phyloP scores from a whole-genome alignment of 64 coral and sea anemone species.

The Montipora sp. region DNA sequence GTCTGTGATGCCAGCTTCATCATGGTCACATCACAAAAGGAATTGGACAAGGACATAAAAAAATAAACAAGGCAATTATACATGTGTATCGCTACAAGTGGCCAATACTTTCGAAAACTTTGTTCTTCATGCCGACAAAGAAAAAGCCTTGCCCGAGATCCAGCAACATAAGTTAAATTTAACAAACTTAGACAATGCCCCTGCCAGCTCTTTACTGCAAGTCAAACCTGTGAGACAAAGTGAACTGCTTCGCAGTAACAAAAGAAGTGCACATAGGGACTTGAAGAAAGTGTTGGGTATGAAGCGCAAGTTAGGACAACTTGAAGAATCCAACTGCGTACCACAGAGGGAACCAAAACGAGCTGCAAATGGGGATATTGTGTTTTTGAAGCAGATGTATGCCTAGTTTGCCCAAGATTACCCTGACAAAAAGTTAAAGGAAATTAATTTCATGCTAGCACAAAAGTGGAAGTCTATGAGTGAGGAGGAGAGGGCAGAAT shows the following conservation, averaged over 20 bases:
- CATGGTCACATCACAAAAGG: slow-evolving; percentile 72
- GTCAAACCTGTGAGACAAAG: slow-evolving; percentile 2
- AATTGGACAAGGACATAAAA: slow-evolving; percentile 35
- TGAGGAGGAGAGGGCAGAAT: no score
- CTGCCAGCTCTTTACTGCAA: background rate
- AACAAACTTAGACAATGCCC: slow-evolving; percentile 31
- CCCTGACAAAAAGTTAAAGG: no score
- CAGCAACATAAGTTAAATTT: slow-evolving; percentile 46
- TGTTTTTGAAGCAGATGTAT: background rate
- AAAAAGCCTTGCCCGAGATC: slow-evolving; percentile 20
- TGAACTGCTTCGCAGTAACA: slow-evolving; percentile 33
- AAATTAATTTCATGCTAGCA: no score
- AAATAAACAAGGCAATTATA: slow-evolving; percentile 48
- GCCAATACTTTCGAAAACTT: slow-evolving; percentile 67
- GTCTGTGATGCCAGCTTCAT: slow-evolving; percentile 51
- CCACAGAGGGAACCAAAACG: slow-evolving; percentile 40
- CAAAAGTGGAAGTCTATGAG: no score
- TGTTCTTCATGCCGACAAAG: slow-evolving; percentile 25
- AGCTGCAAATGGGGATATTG: slow-evolving; percentile 53
- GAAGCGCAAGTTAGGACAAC: background rate
- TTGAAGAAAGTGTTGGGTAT: slow-evolving; percentile 48
- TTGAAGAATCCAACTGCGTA: background rate
- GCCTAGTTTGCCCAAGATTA: no score
- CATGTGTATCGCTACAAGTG: slow-evolving; percentile 52
- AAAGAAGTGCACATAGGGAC: slow-evolving; percentile 49